phyloP scores from a whole-genome alignment of 2,888 invertebrate genomes.

The Orchesella flavescens region DNA sequence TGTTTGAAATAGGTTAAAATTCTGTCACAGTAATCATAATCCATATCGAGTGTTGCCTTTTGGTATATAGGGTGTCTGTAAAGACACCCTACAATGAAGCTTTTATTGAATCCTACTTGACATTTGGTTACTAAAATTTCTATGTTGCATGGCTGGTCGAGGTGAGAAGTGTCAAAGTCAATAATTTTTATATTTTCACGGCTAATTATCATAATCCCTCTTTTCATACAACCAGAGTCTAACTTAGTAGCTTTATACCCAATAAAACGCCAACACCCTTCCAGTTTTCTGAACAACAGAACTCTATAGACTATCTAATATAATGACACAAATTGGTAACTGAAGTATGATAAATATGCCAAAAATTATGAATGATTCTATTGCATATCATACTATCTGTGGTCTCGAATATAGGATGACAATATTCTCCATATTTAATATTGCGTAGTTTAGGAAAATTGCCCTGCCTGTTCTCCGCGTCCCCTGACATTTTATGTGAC shows the following conservation, averaged over 20 bases:
- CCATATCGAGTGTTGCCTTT: background rate
- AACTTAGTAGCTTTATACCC: background rate
- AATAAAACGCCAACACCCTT: no score
- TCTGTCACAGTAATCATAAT: background rate
- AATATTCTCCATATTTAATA: no score
- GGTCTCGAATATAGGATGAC: no score
- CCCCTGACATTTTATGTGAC: constrained; percentile 41
- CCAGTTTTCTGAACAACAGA: background rate
- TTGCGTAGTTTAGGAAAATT: background rate
- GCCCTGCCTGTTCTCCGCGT: background rate
- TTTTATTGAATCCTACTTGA: background rate
- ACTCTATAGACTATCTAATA: background rate
- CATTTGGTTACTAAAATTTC: background rate
- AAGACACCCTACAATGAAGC: background rate
- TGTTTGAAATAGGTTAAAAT: no score
- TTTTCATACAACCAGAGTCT: background rate
- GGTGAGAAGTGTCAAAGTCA: background rate
- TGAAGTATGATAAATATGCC: background rate
- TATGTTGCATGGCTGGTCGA: background rate
- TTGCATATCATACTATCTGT: no score
- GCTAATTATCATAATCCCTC: background rate
- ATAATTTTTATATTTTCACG: background rate
- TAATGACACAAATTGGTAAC: no score
- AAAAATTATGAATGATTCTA: background rate
- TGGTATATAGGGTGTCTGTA: constrained; percentile 9